phyloP scores from a whole-genome alignment of 1,140 invertebrate genomes.

The Harpegnathos saltator region DNA sequence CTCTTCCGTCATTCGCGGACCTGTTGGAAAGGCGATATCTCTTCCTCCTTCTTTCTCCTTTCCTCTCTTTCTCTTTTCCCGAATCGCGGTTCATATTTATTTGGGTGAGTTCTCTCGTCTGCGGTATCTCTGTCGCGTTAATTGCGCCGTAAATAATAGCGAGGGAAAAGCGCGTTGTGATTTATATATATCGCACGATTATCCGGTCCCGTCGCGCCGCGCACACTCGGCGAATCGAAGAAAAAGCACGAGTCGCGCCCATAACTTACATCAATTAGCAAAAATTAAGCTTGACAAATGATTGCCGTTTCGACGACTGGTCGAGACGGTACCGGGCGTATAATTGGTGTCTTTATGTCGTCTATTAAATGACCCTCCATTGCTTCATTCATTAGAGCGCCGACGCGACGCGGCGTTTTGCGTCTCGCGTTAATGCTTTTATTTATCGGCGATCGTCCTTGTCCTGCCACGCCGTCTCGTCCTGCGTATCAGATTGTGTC shows the following conservation, averaged over 20 bases:
- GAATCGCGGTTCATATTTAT: not conserved
- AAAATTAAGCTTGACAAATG: not conserved
- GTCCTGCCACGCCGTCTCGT: too few species aligned
- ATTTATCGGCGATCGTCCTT: not conserved
- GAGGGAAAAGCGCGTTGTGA: too few species aligned
- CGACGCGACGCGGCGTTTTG: not conserved
- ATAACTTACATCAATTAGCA: not conserved
- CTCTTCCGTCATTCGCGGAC: not conserved
- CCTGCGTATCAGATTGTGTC: not conserved
- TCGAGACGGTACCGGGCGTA: not conserved
- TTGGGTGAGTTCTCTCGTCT: not conserved
- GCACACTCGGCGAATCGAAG: too few species aligned
- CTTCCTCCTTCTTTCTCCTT: too few species aligned
- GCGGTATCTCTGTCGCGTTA: not conserved
- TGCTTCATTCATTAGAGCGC: slow-evolving; percentile 4
- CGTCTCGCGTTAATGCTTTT: not conserved
- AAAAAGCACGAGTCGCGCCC: too few species aligned
- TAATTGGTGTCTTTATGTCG: not conserved
- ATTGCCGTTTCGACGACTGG: not conserved
- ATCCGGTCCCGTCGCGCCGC: too few species aligned
- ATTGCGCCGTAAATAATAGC: not conserved
- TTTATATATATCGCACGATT: too few species aligned
- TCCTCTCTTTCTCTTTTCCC: too few species aligned
- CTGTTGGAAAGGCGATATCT: not conserved
- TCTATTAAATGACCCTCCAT: not conserved